phyloP scores from a whole-genome alignment of 2,113 vertebrate genomes.

The Urocynchramus pylzowi region DNA sequence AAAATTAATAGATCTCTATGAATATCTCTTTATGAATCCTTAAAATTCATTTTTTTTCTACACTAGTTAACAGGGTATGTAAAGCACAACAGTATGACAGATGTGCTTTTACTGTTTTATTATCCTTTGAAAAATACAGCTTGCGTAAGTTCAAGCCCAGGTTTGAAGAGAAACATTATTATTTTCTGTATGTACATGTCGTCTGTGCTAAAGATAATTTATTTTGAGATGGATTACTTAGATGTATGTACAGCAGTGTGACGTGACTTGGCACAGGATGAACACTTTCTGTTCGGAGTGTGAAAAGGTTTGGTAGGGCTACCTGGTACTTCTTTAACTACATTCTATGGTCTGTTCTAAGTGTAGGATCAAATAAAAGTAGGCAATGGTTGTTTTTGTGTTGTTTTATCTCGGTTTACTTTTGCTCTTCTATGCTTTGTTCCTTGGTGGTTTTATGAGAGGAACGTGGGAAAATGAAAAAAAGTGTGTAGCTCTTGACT shows the following conservation, averaged over 20 bases:
- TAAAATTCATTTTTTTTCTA: neutral
- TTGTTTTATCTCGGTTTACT: neutral
- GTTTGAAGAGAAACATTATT: neutral
- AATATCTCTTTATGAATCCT: neutral
- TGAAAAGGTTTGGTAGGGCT: neutral
- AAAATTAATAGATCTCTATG: neutral
- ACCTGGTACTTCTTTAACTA: neutral
- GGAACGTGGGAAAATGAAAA: neutral
- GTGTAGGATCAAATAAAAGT: neutral
- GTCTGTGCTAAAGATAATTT: neutral
- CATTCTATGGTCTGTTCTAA: neutral
- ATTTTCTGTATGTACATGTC: neutral
- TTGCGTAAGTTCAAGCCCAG: neutral
- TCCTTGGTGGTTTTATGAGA: neutral
- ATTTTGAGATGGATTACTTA: neutral
- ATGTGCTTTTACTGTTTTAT: neutral
- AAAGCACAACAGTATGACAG: neutral
- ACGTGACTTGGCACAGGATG: fast-evolving
- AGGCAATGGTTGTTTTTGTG: neutral
- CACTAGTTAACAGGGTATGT: neutral
- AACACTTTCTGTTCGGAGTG: neutral
- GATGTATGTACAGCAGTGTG: neutral
- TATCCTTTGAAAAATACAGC: neutral
- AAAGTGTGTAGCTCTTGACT: neutral
- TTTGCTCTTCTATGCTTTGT: neutral